Percentiles rank a stretch among this genome's conserved stretches.
These are phyloP conservation scores for Anoura caudifer DNA, from an alignment of 2,113 vertebrate genomes.

Conservation along the genomic window DNA sequence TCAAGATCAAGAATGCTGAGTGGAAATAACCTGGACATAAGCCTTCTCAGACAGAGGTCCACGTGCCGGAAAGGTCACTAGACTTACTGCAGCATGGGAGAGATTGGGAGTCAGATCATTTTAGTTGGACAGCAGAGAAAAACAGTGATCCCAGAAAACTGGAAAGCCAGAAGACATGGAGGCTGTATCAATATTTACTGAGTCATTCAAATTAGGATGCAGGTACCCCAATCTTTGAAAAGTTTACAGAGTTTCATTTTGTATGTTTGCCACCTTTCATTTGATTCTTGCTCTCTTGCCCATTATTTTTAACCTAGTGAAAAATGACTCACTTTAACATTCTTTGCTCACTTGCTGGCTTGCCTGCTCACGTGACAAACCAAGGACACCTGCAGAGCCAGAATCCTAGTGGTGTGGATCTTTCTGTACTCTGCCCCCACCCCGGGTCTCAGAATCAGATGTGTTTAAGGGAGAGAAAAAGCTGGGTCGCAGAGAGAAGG, in stretches of 20 bases:
- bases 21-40: not conserved
- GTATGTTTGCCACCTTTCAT: not conserved
- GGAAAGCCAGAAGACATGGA: not conserved
- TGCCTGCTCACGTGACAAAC: conserved; percentile 49
- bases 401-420: conserved; percentile 16
- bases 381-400: conserved; percentile 36
- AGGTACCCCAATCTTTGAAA: not conserved
- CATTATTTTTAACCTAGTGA: conserved; percentile 22
- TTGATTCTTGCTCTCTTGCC: conserved; percentile 17
- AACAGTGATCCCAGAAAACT: not conserved
- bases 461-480: not conserved
- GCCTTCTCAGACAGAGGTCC: not conserved
- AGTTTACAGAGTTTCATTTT: not conserved
- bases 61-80: not conserved
- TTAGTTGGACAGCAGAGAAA: not conserved
- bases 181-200: not conserved
- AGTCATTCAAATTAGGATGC: not conserved
- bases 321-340: conserved; percentile 61
- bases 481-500: conserved; percentile 35
- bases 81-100: not conserved
- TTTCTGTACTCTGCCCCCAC: not conserved
- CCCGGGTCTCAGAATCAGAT: not conserved
- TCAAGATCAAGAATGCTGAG: not conserved
- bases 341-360: conserved; percentile 48
- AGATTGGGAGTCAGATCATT: not conserved